Conservation (phyloP, 2,888 invertebrate genomes). For the Orthosia gothica region DNA sequence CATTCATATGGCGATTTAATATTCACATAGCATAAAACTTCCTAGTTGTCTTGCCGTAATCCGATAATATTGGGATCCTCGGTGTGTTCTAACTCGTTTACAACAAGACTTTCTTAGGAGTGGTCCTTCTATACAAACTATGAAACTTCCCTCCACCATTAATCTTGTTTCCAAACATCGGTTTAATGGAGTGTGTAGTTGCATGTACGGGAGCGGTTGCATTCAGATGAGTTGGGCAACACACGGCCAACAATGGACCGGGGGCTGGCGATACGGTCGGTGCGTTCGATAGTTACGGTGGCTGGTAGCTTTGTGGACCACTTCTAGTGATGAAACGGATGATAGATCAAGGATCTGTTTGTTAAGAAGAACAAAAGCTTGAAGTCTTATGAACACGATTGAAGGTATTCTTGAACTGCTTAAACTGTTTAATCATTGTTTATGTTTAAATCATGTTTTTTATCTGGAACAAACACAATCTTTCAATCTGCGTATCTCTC, state of each 20-base stretch:
- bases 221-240: slow-evolving; percentile 73
- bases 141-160: slow-evolving; percentile 67
- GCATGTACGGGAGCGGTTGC: slow-evolving; percentile 83
- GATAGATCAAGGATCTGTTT: slow-evolving; percentile 55
- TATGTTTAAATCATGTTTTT: background rate
- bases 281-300: slow-evolving; percentile 66
- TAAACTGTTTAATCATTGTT: background rate
- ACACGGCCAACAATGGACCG: slow-evolving; percentile 56
- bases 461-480: background rate
- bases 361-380: slow-evolving; percentile 22
- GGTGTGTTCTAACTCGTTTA: background rate
- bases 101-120: slow-evolving; percentile 41
- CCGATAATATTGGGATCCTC: background rate
- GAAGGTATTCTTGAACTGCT: background rate
- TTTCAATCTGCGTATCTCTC: background rate
- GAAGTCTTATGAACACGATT: background rate
- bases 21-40: no score
- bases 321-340: slow-evolving; percentile 61
- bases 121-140: slow-evolving; percentile 35
- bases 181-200: slow-evolving; percentile 83
- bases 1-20: no score
- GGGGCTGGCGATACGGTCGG: slow-evolving; percentile 59
- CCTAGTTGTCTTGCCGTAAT: background rate
- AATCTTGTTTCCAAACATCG: slow-evolving; percentile 84
- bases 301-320: slow-evolving; percentile 58